phyloP scores from a whole-genome alignment of 2,113 vertebrate species.

The Indri indri region DNA sequence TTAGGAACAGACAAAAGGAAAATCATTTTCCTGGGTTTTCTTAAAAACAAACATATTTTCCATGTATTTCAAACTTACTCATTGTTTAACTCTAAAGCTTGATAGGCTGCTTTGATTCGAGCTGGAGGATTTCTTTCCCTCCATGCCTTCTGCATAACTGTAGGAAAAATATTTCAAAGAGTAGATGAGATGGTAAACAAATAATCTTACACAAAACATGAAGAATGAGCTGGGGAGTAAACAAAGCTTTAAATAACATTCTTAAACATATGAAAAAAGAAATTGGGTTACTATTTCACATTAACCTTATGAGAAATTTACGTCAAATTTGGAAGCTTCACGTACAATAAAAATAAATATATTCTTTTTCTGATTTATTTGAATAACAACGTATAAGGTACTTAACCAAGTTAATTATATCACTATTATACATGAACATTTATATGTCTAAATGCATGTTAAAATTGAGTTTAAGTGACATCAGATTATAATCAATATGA shows the following conservation, averaged over 20 bases:
- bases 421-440: constrained; percentile 31
- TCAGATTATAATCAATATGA: constrained; percentile 13
- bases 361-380: constrained; percentile 25
- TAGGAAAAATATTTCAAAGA: constrained; percentile 68
- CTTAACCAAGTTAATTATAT: constrained; percentile 38
- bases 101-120: constrained; percentile 96
- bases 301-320: constrained; percentile 52
- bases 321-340: constrained; percentile 46
- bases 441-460: constrained; percentile 11
- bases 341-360: constrained; percentile 32
- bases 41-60: constrained; percentile 67
- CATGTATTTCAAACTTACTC: constrained; percentile 89
- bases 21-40: constrained; percentile 49
- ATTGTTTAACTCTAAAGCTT: constrained; percentile 96
- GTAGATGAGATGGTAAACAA: constrained; percentile 64
- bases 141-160: constrained; percentile 99
- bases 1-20: constrained; percentile 38
- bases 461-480: background rate
- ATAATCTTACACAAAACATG: background rate
- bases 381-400: constrained; percentile 15
- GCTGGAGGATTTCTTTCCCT: constrained; percentile 97
- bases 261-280: constrained; percentile 50
- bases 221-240: constrained; percentile 47
- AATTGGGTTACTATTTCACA: constrained; percentile 35
- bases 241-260: constrained; percentile 59